Conservation (phyloP, 2,888 invertebrate genomes). For the Acholoe squamosa region DNA sequence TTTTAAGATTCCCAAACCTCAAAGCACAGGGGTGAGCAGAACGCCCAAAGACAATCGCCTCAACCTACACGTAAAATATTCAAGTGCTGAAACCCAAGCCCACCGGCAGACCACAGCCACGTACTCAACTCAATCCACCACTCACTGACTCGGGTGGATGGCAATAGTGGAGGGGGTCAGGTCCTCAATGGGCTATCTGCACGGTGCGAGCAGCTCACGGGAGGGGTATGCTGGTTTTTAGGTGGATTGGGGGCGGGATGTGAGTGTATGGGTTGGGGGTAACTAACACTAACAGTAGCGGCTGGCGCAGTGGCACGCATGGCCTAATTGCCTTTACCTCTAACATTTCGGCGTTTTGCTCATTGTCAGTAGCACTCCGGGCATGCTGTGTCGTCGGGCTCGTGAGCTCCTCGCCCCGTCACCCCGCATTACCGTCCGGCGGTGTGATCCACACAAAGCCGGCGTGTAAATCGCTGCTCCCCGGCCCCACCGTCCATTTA, state of each 20-base stretch:
- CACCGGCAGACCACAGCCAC: too few species aligned
- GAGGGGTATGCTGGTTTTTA: too few species aligned
- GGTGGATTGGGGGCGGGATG: too few species aligned
- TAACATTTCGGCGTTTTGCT: constrained; percentile 55
- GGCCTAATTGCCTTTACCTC: constrained; percentile 58
- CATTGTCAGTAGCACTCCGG: constrained; percentile 53
- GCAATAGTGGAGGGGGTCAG: not conserved
- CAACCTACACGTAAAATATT: not conserved
- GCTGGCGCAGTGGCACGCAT: not conserved
- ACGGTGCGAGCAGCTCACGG: not conserved
- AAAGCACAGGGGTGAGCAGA: too few species aligned
- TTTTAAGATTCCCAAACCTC: too few species aligned
- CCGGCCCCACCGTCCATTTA: constrained; percentile 6
- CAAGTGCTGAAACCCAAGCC: not conserved
- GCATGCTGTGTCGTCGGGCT: constrained; percentile 49
- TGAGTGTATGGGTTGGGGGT: not conserved
- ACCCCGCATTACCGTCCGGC: constrained; percentile 33
- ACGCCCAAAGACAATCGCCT: too few species aligned
- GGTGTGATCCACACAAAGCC: constrained; percentile 18
- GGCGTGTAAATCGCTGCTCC: constrained; percentile 18
- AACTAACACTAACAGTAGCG: not conserved
- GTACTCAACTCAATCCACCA: not conserved
- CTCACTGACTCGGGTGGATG: not conserved
- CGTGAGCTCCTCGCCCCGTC: constrained; percentile 13
- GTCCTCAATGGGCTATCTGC: not conserved